Base-by-base conservation (phyloP, 1,140 invertebrate genomes). In the Coptotermes formosanus region DNA sequence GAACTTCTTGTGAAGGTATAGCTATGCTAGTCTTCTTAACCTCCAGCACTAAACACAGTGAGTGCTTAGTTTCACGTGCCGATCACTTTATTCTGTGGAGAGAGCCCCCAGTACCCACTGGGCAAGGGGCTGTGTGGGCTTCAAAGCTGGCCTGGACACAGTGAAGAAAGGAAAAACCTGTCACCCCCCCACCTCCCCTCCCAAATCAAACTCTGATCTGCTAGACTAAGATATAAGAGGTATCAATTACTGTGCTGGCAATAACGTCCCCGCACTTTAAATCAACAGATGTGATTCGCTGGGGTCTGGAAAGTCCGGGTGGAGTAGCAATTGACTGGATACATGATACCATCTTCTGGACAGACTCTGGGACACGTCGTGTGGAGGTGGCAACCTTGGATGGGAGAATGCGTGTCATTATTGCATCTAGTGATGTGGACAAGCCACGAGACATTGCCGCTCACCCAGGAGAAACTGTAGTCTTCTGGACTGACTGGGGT, bases 401-500 rank as follows among this genome's bases (percentile, higher is more conserved):
- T 89, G 96, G 96, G 0, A 92, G 90, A 87, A 92, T 94, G 59
- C 91, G 95, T 87, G 94, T 94, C 2, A 95, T 96, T 0, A 93
- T 96, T 55, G 94, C 93, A 8, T 94, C 93, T 0, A 95, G 93
- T 88, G 95, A 97, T 89, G 90, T 97, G 81, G 95, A 96, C 87
- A 97, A 97, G 89, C 96, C 96, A 0, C 91, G 96, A 87, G 96
- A 95, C 23, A 95, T 97, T 86, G 95, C 94, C 4, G 95, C 96
- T 0, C 96, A 97, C 92, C 96, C 96, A 0, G 96, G 96, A 86
- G 94, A 96, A 88, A 95, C 95, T 4, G 93, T 95, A 52, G 93
- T 97, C 1, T 98, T 97, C 89, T 98, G 97, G 97, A 97, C 96
- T 7, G 97, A 98, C 90, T 98, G 97, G 97, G 97, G 96, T 92